A percentile compares a stretch with the other conserved stretches of the same genome.
Conservation (phyloP, 1,140 invertebrate species). For the Drosophila pruinosa region DNA sequence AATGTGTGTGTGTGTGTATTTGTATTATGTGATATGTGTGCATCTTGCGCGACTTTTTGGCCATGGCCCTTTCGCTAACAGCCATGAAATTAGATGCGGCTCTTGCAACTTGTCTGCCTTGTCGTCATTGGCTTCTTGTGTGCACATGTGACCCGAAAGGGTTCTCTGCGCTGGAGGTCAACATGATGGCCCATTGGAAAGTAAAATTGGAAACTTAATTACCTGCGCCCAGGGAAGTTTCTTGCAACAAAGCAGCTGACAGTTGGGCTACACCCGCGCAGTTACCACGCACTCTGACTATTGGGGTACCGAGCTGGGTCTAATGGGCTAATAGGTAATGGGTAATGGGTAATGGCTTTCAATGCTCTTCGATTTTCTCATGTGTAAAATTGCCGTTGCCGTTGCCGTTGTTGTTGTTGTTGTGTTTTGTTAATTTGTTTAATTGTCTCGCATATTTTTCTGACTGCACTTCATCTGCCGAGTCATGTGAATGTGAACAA, state of each 20-base stretch:
- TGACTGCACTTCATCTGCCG: constrained; percentile 49
- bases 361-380: constrained; percentile 76
- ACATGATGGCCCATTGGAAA: constrained; percentile 66
- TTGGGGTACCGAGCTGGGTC: constrained; percentile 7
- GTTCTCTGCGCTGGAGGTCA: constrained; percentile 54
- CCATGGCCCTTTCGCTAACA: constrained; percentile 72
- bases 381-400: constrained; percentile 68
- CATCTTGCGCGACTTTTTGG: constrained; percentile 72
- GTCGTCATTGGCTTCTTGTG: constrained; percentile 5
- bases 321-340: constrained; percentile 24
- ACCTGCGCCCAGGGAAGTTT: constrained; percentile 62
- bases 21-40: too few species aligned
- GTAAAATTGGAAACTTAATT: constrained; percentile 75
- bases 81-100: constrained; percentile 74
- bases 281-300: constrained; percentile 28
- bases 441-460: constrained; percentile 71
- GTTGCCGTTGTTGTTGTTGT: not conserved
- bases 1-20: constrained; percentile 35
- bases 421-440: constrained; percentile 73
- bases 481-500: constrained; percentile 76
- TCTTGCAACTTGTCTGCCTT: constrained; percentile 40
- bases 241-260: constrained; percentile 73
- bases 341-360: constrained; percentile 68
- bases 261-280: constrained; percentile 75
- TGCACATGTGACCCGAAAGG: constrained; percentile 70